Evolutionary conservation across 2,113 vertebrate genomes (phyloP).

Genomic region (Zosterops japonicus): DNA sequence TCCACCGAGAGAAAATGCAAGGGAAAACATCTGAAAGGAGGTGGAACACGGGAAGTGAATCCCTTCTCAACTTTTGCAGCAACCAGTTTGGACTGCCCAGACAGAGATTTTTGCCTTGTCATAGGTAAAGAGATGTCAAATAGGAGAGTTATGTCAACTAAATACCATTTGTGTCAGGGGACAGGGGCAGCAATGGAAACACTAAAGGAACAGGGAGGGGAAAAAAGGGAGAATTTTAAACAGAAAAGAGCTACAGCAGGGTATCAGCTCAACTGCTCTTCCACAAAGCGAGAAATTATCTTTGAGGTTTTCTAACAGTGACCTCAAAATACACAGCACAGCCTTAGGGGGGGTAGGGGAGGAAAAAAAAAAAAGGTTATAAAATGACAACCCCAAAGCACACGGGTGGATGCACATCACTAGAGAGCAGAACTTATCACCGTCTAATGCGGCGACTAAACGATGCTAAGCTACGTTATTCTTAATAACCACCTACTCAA

Average conservation of each 20-base stretch:
- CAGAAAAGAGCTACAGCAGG: neutral
- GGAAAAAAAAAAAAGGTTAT: neutral
- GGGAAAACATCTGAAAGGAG: neutral
- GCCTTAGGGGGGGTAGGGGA: rapidly evolving
- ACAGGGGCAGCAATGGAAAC: neutral
- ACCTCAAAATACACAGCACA: neutral
- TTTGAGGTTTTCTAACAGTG: neutral
- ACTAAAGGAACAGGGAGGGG: neutral
- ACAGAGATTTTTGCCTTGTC: neutral
- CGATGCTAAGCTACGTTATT: rapidly evolving
- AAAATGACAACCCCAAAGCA: neutral
- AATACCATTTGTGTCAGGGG: neutral
- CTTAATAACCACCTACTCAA: neutral
- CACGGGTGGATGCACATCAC: neutral
- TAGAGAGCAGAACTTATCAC: neutral
- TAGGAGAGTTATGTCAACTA: neutral
- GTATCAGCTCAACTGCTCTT: neutral
- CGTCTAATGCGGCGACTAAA: neutral
- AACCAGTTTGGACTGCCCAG: neutral
- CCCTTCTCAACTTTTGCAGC: neutral
- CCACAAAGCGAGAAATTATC: neutral
- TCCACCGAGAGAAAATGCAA: neutral
- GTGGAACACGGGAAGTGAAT: neutral
- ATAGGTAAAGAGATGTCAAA: neutral
- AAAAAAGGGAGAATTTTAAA: neutral